Percentiles rank a stretch among this genome's conserved stretches.
These are phyloP conservation scores for Zelleria hepariella DNA, from an alignment of 2,888 invertebrate genomes.

Conservation along the genomic window DNA sequence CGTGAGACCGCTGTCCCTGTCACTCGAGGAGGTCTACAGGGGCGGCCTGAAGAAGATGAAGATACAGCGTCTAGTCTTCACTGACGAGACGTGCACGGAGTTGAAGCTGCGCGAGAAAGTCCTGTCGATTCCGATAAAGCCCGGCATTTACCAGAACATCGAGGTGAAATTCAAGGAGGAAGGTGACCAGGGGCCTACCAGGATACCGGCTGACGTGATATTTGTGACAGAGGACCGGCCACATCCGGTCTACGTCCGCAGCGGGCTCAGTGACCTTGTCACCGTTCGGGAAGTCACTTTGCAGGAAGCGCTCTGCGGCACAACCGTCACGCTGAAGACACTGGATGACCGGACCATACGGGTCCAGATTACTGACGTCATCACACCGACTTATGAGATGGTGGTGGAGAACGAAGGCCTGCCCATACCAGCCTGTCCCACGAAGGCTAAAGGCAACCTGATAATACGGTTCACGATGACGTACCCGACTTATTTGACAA, in stretches of 20 bases:
- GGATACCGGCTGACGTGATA: conserved; percentile 82
- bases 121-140: conserved; percentile 79
- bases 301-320: conserved; percentile 80
- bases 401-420: conserved; percentile 80
- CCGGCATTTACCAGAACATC: conserved; percentile 81
- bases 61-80: conserved; percentile 79
- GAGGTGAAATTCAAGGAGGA: conserved; percentile 82
- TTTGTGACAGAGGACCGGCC: conserved; percentile 81
- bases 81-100: conserved; percentile 73
- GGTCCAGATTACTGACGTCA: conserved; percentile 79
- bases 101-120: conserved; percentile 80
- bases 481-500: conserved; percentile 58
- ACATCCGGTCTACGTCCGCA: conserved; percentile 76
- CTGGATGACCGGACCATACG: conserved; percentile 79
- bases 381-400: conserved; percentile 78
- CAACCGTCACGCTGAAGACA: conserved; percentile 75
- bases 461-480: conserved; percentile 75
- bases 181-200: conserved; percentile 83
- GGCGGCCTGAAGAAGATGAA: conserved; percentile 89
- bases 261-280: conserved; percentile 76
- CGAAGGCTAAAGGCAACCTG: conserved; percentile 77
- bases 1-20: conserved; percentile 57
- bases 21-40: conserved; percentile 74
- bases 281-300: conserved; percentile 74
- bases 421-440: conserved; percentile 74